Conservation (phyloP, 2,888 invertebrate species). For the Atethmia centrago region DNA sequence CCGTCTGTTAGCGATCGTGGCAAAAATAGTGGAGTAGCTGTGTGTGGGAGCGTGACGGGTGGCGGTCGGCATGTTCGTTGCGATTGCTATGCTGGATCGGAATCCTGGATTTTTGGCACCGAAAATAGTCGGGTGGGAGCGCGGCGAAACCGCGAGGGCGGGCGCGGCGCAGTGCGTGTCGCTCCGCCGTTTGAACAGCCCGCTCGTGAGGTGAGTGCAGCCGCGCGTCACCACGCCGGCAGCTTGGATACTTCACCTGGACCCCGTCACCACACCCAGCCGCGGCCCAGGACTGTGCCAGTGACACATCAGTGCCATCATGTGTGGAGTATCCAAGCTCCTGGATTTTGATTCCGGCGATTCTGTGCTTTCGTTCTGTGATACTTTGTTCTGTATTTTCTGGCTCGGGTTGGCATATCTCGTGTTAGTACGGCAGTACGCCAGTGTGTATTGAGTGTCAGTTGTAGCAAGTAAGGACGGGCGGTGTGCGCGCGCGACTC, state of each 20-base stretch:
- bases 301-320: slow-evolving; percentile 65
- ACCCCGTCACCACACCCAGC: slow-evolving; percentile 48
- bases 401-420: slow-evolving; percentile 58
- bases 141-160: slow-evolving; percentile 82
- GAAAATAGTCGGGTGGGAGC: slow-evolving; percentile 89
- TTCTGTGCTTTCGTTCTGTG: slow-evolving; percentile 75
- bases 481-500: slow-evolving; percentile 65
- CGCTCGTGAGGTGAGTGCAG: slow-evolving; percentile 88
- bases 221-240: slow-evolving; percentile 67
- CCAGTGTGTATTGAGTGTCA: slow-evolving; percentile 64
- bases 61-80: slow-evolving; percentile 73
- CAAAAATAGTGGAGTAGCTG: slow-evolving; percentile 64
- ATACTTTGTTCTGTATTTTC: slow-evolving; percentile 64
- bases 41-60: slow-evolving; percentile 82
- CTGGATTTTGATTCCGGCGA: slow-evolving; percentile 70
- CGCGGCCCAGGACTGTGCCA: slow-evolving; percentile 58
- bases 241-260: slow-evolving; percentile 82
- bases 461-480: slow-evolving; percentile 56
- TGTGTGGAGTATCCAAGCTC: slow-evolving; percentile 83
- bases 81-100: slow-evolving; percentile 82
- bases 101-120: slow-evolving; percentile 90
- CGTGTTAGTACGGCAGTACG: slow-evolving; percentile 56
- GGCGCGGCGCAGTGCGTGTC: slow-evolving; percentile 89
- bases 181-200: slow-evolving; percentile 90
- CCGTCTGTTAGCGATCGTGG: slow-evolving; percentile 63